phyloP scores from a whole-genome alignment of 2,113 vertebrate genomes.

The Megaceryle maxima region DNA sequence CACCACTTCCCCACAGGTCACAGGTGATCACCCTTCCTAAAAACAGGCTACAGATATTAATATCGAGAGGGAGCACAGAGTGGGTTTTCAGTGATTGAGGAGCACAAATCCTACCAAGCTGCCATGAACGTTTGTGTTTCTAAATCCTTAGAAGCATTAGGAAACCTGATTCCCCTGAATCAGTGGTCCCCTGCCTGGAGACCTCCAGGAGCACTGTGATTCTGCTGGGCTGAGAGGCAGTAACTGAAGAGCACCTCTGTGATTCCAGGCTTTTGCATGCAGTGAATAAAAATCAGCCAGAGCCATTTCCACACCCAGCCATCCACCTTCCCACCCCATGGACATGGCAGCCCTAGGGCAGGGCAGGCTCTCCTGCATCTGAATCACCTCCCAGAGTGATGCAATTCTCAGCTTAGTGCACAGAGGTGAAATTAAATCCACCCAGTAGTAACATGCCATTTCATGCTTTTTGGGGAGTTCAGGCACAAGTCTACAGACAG shows the following conservation, averaged over 20 bases:
- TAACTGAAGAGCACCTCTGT: neutral
- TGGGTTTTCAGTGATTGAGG: neutral
- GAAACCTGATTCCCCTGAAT: neutral
- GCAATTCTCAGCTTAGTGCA: neutral
- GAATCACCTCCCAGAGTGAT: neutral
- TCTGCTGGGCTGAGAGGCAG: rapidly evolving
- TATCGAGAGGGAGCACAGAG: neutral
- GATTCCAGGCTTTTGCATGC: neutral
- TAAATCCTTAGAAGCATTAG: neutral
- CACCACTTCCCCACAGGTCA: neutral
- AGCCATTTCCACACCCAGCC: neutral
- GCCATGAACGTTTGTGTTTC: neutral
- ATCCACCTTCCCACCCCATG: neutral
- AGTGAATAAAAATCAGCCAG: neutral
- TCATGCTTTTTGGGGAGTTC: neutral
- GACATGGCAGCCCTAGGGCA: neutral
- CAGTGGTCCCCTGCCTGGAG: neutral
- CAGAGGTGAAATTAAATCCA: neutral
- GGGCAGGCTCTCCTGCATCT: slow-evolving; percentile 3
- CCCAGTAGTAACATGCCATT: neutral
- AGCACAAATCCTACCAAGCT: neutral
- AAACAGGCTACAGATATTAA: neutral
- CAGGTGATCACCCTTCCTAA: neutral
- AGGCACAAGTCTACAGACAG: neutral
- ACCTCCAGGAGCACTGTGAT: neutral